phyloP scores from a whole-genome alignment of 2,797 vertebrate genomes.

The Pempheris klunzingeri region DNA sequence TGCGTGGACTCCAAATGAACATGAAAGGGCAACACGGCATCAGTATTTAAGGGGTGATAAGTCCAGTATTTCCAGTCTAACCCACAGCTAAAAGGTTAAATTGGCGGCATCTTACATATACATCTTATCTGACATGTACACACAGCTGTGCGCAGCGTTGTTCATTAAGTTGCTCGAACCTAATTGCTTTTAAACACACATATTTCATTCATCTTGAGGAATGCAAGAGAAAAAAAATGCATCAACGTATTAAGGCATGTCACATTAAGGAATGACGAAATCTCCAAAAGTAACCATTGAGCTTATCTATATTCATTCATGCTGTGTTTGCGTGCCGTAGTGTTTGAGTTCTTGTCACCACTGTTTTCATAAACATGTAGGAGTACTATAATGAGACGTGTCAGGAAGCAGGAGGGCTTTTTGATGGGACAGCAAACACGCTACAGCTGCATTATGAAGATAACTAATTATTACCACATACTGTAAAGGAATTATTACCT shows the following conservation, averaged over 20 bases:
- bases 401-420: slow-evolving; percentile 35
- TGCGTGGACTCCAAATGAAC: slow-evolving; percentile 31
- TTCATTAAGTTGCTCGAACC: slow-evolving; percentile 69
- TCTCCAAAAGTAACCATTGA: slow-evolving; percentile 31
- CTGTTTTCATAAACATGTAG: slow-evolving; percentile 47
- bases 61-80: slow-evolving; percentile 23
- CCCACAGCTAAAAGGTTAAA: slow-evolving; percentile 36
- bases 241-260: slow-evolving; percentile 11
- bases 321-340: slow-evolving; percentile 7
- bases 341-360: slow-evolving; percentile 19
- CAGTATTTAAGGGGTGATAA: slow-evolving; percentile 41
- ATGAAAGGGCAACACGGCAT: slow-evolving; percentile 29
- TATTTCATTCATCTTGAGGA: slow-evolving; percentile 43
- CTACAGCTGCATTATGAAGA: slow-evolving; percentile 63
- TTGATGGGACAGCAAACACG: slow-evolving; percentile 54
- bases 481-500: slow-evolving; percentile 63
- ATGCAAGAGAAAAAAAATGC: slow-evolving; percentile 17
- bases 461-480: slow-evolving; percentile 68
- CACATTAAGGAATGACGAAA: slow-evolving; percentile 22
- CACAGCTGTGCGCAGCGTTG: slow-evolving; percentile 32
- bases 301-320: slow-evolving; percentile 39
- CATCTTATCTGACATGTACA: slow-evolving; percentile 24
- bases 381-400: slow-evolving; percentile 54
- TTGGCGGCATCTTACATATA: slow-evolving; percentile 28
- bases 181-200: slow-evolving; percentile 55